These are phyloP conservation scores for Erethizon dorsatum DNA, from an alignment of 2,797 vertebrate genomes.

Conservation along the genomic window DNA sequence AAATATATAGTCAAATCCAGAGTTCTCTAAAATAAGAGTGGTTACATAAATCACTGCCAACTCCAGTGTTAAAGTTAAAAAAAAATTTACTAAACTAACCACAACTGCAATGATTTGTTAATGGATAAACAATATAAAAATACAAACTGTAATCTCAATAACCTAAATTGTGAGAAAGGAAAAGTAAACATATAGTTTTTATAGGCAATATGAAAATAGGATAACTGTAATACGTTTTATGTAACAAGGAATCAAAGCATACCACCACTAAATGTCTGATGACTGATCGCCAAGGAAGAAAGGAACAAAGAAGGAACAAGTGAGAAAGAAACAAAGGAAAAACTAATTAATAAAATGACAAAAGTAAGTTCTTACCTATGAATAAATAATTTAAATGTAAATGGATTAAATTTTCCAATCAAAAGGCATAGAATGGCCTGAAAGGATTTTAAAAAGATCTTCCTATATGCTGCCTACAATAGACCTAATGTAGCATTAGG, in stretches of 20 bases:
- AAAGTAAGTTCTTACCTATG: not conserved
- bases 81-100: not conserved
- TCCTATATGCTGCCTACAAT: not conserved
- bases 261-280: not conserved
- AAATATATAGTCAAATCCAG: not conserved
- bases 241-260: not conserved
- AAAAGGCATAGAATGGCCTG: not conserved
- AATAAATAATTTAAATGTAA: constrained; percentile 5
- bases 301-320: not conserved
- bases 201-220: not conserved
- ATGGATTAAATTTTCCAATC: not conserved
- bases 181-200: not conserved
- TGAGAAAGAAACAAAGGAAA: not conserved
- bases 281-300: not conserved
- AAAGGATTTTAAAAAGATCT: not conserved
- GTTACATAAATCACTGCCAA: not conserved
- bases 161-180: not conserved
- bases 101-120: not conserved
- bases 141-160: not conserved
- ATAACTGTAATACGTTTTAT: not conserved
- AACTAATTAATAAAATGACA: not conserved
- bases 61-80: not conserved
- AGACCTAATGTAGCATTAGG: not conserved
- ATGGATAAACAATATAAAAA: not conserved
- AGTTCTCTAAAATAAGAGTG: not conserved